phyloP scores from a whole-genome alignment of 2,113 vertebrate species.

The Dasyurus viverrinus region DNA sequence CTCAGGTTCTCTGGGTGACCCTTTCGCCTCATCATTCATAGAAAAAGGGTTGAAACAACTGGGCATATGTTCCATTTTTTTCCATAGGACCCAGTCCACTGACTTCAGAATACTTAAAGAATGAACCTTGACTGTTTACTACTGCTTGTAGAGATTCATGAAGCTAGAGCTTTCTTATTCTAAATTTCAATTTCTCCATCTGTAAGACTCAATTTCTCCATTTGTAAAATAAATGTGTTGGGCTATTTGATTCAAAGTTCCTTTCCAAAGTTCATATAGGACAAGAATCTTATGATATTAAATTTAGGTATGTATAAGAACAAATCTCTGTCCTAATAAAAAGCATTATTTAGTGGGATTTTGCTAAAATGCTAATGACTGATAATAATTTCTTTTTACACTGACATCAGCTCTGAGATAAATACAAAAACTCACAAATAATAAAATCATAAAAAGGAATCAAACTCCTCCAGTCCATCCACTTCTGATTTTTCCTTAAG shows the following conservation, averaged over 20 bases:
- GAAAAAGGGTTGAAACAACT: conserved; percentile 21
- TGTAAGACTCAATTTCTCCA: background rate
- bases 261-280: background rate
- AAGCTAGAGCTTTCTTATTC: background rate
- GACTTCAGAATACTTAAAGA: background rate
- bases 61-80: background rate
- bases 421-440: no score
- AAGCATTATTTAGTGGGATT: background rate
- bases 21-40: background rate
- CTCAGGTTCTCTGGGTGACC: conserved; percentile 24
- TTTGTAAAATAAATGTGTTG: background rate
- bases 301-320: background rate
- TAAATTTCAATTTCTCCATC: background rate
- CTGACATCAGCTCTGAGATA: background rate
- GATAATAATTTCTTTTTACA: background rate
- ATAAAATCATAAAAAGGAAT: background rate
- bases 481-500: background rate
- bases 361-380: background rate
- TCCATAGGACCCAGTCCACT: background rate
- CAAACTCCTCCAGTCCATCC: background rate
- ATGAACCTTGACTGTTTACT: background rate
- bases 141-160: background rate
- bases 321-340: background rate
- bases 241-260: background rate
- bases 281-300: background rate